phyloP scores from a whole-genome alignment of 1,140 invertebrate genomes.

The Eubasilissa regina region DNA sequence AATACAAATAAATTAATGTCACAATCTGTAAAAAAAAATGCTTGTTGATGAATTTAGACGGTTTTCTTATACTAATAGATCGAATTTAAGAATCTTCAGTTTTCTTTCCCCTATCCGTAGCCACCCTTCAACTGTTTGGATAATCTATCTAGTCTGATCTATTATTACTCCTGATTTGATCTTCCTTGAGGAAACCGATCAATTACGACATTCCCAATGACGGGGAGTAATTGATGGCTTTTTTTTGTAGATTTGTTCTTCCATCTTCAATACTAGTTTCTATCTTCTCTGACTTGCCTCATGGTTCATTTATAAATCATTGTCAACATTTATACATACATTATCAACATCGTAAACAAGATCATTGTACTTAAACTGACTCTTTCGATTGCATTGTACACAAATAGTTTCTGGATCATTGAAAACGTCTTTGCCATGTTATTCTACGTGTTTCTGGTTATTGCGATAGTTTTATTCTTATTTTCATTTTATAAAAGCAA shows the following conservation, averaged over 20 bases:
- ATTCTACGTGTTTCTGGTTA: no score
- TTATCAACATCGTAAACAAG: not conserved
- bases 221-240: constrained; percentile 39
- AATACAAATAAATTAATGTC: no score
- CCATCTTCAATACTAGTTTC: constrained; percentile 34
- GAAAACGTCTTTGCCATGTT: no score
- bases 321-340: not conserved
- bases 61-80: constrained; percentile 16
- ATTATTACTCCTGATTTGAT: constrained; percentile 1
- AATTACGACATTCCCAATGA: constrained; percentile 39
- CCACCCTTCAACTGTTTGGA: constrained; percentile 32
- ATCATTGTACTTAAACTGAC: no score
- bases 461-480: no score
- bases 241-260: constrained; percentile 33
- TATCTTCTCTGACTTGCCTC: constrained; percentile 29
- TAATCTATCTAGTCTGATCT: constrained; percentile 25
- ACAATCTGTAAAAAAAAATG: constrained; percentile 8
- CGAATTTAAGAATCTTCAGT: not conserved
- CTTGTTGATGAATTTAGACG: constrained; percentile 32
- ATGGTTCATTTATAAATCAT: constrained; percentile 18
- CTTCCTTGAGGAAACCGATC: constrained; percentile 37
- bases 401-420: no score
- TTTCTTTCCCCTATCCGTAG: constrained; percentile 27
- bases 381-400: no score
- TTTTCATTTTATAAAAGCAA: no score